These are phyloP conservation scores for Caenorhabditis afra DNA, from an alignment of 2,888 invertebrate genomes.

Conservation along the genomic window DNA sequence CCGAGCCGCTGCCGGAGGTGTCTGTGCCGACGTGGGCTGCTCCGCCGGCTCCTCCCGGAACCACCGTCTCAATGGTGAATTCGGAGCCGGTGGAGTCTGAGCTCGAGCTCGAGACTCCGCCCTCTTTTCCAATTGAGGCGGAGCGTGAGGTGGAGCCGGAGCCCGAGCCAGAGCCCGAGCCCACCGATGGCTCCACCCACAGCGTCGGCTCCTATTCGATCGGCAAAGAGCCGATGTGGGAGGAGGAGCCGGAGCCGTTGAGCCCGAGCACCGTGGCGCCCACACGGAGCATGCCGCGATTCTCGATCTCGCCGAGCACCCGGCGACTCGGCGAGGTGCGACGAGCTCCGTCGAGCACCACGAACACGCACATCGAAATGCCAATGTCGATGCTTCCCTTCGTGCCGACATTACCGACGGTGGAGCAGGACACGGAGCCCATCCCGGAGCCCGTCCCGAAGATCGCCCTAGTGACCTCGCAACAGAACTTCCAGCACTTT, in stretches of 20 bases:
- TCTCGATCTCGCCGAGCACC: conserved; percentile 49
- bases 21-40: conserved; percentile 39
- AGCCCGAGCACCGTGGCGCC: conserved; percentile 15
- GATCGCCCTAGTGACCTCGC: conserved; percentile 49
- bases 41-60: conserved; percentile 4
- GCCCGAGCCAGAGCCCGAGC: not conserved
- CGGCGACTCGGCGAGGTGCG: conserved; percentile 39
- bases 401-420: too few relatives aligned
- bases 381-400: conserved; percentile 54
- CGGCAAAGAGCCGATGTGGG: conserved; percentile 48
- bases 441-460: conserved; percentile 14
- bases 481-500: conserved; percentile 56
- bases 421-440: conserved; percentile 6
- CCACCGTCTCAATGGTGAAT: not conserved
- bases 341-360: conserved; percentile 35
- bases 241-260: conserved; percentile 43
- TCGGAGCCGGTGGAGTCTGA: conserved; percentile 5
- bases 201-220: conserved; percentile 59
- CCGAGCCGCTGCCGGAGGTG: conserved; percentile 45
- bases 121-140: conserved; percentile 40
- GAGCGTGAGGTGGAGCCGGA: conserved; percentile 24
- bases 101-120: conserved; percentile 7
- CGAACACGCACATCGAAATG: conserved; percentile 50
- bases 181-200: conserved; percentile 34
- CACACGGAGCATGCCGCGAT: conserved; percentile 33